Conservation (phyloP, 2,797 vertebrate species). For the Arctocebus calabarensis region DNA sequence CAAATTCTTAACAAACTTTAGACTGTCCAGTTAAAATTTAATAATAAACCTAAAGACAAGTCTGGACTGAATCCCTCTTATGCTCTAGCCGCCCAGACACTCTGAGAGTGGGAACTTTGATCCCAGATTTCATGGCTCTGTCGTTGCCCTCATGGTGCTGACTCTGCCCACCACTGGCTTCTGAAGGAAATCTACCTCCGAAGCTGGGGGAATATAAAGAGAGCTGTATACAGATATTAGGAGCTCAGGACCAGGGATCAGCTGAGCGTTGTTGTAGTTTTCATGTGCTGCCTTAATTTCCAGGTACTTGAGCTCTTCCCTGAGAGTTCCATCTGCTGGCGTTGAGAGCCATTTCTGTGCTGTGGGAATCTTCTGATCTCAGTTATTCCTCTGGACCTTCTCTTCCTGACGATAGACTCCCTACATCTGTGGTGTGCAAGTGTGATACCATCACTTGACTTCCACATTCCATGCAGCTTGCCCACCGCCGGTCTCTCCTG, state of each 20-base stretch:
- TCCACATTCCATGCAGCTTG: neutral
- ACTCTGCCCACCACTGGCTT: neutral
- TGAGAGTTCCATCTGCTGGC: neutral
- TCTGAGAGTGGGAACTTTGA: neutral
- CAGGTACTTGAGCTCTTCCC: neutral
- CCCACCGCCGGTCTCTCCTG: neutral
- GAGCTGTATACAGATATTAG: accelerated
- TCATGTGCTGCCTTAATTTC: neutral
- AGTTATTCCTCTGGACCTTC: neutral
- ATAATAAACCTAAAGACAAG: neutral
- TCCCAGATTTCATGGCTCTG: neutral
- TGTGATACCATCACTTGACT: neutral
- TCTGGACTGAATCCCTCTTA: neutral
- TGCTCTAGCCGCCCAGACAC: neutral
- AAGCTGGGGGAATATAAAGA: neutral
- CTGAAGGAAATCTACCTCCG: neutral
- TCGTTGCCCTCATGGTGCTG: neutral
- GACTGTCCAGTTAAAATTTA: neutral
- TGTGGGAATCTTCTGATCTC: neutral
- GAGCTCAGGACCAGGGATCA: neutral
- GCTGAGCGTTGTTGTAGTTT: neutral
- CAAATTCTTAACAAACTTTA: neutral
- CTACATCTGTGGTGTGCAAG: too few species aligned
- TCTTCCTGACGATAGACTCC: neutral
- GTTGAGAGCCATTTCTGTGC: neutral